Conservation (phyloP, 1,140 invertebrate genomes). For the Homalodisca vitripennis region DNA sequence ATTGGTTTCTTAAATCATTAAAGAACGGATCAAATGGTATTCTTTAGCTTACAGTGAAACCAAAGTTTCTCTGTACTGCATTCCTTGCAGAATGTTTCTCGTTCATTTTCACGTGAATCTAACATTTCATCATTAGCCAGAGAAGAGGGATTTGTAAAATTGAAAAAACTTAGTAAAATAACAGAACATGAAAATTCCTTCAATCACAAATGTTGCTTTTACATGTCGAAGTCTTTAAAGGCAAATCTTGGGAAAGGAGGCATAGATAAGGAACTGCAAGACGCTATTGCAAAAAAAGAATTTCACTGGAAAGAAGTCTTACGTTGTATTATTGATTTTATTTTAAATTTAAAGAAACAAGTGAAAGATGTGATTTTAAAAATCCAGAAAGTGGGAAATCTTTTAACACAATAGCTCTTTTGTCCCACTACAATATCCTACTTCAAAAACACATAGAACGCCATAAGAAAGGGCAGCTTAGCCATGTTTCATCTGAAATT, state of each 20-base stretch:
- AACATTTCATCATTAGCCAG: no score
- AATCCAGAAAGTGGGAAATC: constrained; percentile 31
- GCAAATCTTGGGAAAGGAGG: constrained; percentile 19
- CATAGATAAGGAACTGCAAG: constrained; percentile 32
- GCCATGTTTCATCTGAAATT: not conserved
- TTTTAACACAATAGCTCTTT: constrained; percentile 30
- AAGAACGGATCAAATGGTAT: no score
- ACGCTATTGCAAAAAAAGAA: constrained; percentile 25
- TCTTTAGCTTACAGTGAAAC: no score
- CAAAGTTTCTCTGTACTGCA: no score
- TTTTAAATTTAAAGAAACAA: constrained; percentile 30
- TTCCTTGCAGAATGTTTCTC: no score
- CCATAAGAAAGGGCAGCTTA: constrained; percentile 10
- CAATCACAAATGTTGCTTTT: constrained; percentile 33
- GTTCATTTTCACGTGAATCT: no score
- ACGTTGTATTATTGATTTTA: constrained; percentile 29
- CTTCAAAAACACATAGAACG: constrained; percentile 32
- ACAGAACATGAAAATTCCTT: constrained; percentile 34
- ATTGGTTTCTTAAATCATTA: no score
- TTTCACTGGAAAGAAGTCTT: constrained; percentile 26
- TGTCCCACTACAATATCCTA: constrained; percentile 32
- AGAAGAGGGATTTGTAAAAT: no score
- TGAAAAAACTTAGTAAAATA: constrained; percentile 28
- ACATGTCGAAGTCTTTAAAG: constrained; percentile 28
- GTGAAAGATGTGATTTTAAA: constrained; percentile 27